Base-by-base conservation (phyloP, 1,140 invertebrate species). In the Akabosia matsudoensis region DNA sequence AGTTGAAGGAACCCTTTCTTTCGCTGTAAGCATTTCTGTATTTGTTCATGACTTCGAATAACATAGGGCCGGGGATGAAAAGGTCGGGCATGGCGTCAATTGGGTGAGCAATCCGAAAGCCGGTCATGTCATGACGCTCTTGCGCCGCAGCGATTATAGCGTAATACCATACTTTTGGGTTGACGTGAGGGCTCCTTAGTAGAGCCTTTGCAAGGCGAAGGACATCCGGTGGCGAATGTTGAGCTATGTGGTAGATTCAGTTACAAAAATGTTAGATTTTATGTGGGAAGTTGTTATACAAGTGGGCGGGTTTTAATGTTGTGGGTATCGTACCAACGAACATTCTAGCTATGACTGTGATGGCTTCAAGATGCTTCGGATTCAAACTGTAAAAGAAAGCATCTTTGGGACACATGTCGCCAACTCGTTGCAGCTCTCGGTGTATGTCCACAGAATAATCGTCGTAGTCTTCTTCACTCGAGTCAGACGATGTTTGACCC, bases 161-260 rank as follows among this genome's bases (percentile, higher is more conserved):
- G 22, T 67, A 31, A n/a, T 67, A 67, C 61, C 61, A 67, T 30
- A 30, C 61, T n/a, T 67, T 67, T 2, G 61, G 61, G 31, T 67
- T 67, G 10, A 67, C 61, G 26, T 30, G 7, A 67, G 26, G 3
- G n/a, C 28, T 67, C 13, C 10, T 10, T 4, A 67, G 24, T 1
- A 67, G 2, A 30, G 28, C 24, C 14, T n/a, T 28, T 2, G 61
- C 61, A 2, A 67, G 10, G 13, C 31, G 10, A 30, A 67, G 61
- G 13, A 67, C 24, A 30, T 30, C 24, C n/a, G 61, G 61, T 67
- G 61, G 61, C 7, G 61, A 67, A 7, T 24, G 61, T 30, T 30
- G 61, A 67, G 22, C 61, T 67, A n/a, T n/a, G n/a, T n/a, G n/a
- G n/a, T n/a, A n/a, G n/a, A n/a, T n/a, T n/a, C n/a, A n/a, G n/a